Evolutionary conservation across 2,113 vertebrate genomes (phyloP).

Genomic region (Cyprinodon tularosa): DNA sequence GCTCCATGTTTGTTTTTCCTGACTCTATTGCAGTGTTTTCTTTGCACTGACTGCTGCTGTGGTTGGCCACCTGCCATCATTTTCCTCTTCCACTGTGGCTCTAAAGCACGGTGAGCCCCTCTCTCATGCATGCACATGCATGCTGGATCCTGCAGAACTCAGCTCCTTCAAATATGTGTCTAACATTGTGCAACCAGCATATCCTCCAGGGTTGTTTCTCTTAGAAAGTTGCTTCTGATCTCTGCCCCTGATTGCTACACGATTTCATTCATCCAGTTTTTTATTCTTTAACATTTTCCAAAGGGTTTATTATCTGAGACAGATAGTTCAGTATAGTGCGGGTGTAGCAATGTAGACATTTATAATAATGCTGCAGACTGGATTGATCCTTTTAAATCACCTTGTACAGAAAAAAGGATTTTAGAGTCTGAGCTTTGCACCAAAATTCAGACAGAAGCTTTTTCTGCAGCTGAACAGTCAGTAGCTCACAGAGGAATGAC

Average conservation of each 20-base stretch:
- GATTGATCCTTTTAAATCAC: too few relatives aligned
- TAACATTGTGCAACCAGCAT: not conserved
- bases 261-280: not conserved
- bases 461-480: too few relatives aligned
- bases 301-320: not conserved
- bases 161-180: not conserved
- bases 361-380: too few relatives aligned
- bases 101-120: conserved; percentile 9
- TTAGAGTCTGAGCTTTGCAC: too few relatives aligned
- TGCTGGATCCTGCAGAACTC: not conserved
- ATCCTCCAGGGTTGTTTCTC: not conserved
- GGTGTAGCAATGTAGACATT: too few relatives aligned
- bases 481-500: too few relatives aligned
- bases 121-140: conserved; percentile 1
- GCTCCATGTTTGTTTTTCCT: not conserved
- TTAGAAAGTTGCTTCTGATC: not conserved
- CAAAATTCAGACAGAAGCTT: too few relatives aligned
- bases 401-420: too few relatives aligned
- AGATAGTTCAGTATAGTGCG: too few relatives aligned
- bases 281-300: not conserved
- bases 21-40: not conserved
- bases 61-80: conserved; percentile 5
- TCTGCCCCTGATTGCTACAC: not conserved
- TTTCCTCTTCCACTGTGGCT: not conserved
- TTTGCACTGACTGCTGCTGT: not conserved